Evolutionary conservation across 2,888 invertebrate genomes (phyloP), one percentile per base, ranked within the genome.

Genomic region (Euplagia quadripunctaria): DNA sequence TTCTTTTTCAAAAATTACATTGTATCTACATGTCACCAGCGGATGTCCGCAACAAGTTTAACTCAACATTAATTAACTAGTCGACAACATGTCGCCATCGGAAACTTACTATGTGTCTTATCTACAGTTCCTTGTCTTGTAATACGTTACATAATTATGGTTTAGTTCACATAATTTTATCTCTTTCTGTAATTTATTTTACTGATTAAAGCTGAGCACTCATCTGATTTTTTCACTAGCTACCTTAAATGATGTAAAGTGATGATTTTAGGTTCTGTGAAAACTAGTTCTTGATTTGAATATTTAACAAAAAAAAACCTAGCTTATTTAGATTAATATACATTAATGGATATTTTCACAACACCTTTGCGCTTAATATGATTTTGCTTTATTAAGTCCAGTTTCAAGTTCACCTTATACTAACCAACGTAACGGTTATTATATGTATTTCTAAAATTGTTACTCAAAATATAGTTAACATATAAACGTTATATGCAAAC

Each of bases 21-120:
- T 46, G 31, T 58, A 43, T 55, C 17, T 31, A 16, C 31, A 14
- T 71, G 71, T 66, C 58, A 49, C 65, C 8, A 58, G 20, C 71
- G 71, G 71, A 65, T 46, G 58, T 68, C 68, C 58, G 51, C 20
- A 46, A 68, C 68, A 42, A 58, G 65, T 65, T 66, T 49, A 31
- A 58, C n/a, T 66, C 46, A 58, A 65, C 46, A 71, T 58, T 71
- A 71, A 71, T 71, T 71, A 66, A 49, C n/a, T 58, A 46, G 17
- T 41, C 46, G 43, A 43, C 46, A 58, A 66, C 68, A 71, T 66
- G 71, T 71, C 65, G 71, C 49, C 65, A 55, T 58, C 31, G 66
- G n/a, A 66, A 66, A 66, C 52, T 31, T 43, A 71, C 74, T 74
- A 76, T 71, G 70, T 63, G 73, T 72, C 74, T 68, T 72, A 72